phyloP scores from a whole-genome alignment of 2,113 vertebrate species.

The Saccopteryx bilineata region DNA sequence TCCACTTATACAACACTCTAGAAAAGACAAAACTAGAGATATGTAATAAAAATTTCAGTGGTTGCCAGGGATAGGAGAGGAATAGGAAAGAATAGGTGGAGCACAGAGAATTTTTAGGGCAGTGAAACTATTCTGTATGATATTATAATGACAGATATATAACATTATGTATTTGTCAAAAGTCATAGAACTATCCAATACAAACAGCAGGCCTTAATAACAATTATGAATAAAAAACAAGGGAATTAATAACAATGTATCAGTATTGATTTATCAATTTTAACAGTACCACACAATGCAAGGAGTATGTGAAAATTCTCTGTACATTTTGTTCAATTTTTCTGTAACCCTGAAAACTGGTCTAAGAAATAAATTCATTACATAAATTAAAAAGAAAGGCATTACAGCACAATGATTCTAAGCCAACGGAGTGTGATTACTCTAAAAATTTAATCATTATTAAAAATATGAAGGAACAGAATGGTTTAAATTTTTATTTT shows the following conservation, averaged over 20 bases:
- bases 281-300: slow-evolving; percentile 10
- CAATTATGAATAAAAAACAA: slow-evolving; percentile 26
- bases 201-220: not conserved
- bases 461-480: slow-evolving; percentile 11
- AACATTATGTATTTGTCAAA: not conserved
- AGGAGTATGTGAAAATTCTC: not conserved
- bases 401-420: slow-evolving; percentile 22
- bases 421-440: not conserved
- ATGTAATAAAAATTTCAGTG: not conserved
- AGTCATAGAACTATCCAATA: slow-evolving; percentile 7
- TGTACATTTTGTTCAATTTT: slow-evolving; percentile 5
- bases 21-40: slow-evolving; percentile 33
- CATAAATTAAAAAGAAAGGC: not conserved
- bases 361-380: slow-evolving; percentile 49
- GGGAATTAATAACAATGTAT: not conserved
- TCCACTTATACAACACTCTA: not conserved
- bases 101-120: not conserved
- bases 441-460: slow-evolving; percentile 41
- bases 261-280: slow-evolving; percentile 35
- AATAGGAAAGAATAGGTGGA: not conserved
- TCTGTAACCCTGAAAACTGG: slow-evolving; percentile 35
- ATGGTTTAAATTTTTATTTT: not conserved
- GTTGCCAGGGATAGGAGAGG: not conserved
- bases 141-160: not conserved
- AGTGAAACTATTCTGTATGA: not conserved